Conservation (phyloP, 2,797 vertebrate species). For the Buceros bicornis region DNA sequence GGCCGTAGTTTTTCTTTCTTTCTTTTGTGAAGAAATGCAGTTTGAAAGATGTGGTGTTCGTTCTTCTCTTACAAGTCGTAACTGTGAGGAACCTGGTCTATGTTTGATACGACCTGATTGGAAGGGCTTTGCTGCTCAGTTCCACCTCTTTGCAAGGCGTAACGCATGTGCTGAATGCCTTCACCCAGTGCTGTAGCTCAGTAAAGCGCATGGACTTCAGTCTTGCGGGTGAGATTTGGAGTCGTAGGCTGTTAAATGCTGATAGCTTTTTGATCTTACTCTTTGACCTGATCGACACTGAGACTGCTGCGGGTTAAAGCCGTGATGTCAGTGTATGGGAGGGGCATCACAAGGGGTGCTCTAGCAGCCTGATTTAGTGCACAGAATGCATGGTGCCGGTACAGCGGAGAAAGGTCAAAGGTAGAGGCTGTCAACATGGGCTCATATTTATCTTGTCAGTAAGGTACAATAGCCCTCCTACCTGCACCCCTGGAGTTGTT, state of each 20-base stretch:
- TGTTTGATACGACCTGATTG: not conserved
- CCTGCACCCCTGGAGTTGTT: not conserved
- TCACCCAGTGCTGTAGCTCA: fast-evolving
- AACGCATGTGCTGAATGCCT: not conserved
- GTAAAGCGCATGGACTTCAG: not conserved
- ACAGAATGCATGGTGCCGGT: not conserved
- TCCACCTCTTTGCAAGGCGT: not conserved
- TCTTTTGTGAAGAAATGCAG: not conserved
- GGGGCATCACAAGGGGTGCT: not conserved
- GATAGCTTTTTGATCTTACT: not conserved
- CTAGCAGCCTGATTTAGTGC: not conserved
- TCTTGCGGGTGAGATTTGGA: not conserved
- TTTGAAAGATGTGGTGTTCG: not conserved
- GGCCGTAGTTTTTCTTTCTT: not conserved
- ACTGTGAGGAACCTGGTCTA: not conserved
- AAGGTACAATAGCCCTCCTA: not conserved
- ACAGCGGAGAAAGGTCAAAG: not conserved
- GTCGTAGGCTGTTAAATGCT: not conserved
- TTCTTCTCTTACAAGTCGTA: not conserved
- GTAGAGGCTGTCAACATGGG: not conserved
- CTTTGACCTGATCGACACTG: not conserved
- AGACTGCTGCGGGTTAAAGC: not conserved
- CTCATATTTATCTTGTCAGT: not conserved
- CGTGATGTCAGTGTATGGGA: not conserved
- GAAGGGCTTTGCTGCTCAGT: not conserved